phyloP scores from a whole-genome alignment of 2,797 vertebrate genomes.

The Uromys caudimaculatus region DNA sequence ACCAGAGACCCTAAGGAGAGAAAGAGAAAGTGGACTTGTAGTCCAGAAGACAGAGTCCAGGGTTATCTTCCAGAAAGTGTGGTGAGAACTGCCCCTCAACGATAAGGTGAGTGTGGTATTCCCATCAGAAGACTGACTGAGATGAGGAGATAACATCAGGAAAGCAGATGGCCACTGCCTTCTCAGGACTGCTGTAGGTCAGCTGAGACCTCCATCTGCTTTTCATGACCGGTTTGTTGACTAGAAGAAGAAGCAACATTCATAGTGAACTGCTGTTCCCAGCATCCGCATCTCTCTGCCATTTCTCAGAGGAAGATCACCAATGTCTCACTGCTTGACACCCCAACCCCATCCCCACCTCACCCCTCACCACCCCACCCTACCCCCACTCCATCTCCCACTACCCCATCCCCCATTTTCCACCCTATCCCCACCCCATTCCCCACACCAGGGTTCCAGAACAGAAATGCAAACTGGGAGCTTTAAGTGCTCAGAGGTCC shows the following conservation, averaged over 20 bases:
- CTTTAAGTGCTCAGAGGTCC: background rate
- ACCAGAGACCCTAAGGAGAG: background rate
- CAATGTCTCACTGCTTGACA: background rate
- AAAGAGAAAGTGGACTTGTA: background rate
- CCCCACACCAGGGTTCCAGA: background rate
- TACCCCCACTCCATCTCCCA: no score
- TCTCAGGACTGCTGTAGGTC: background rate
- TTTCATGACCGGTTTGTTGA: background rate
- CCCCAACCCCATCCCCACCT: background rate
- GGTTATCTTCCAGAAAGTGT: background rate
- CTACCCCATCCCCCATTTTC: background rate
- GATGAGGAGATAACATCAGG: no score
- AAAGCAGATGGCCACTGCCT: background rate
- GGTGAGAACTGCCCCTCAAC: background rate
- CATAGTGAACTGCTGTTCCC: background rate
- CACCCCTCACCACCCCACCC: background rate
- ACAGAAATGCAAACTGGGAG: background rate
- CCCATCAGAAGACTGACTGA: background rate
- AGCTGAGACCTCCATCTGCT: background rate
- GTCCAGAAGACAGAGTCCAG: background rate
- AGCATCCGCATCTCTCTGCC: background rate
- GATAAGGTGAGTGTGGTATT: background rate
- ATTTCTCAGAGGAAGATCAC: background rate
- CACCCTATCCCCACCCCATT: background rate
- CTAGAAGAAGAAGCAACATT: background rate